Evolutionary conservation across 2,113 vertebrate genomes (phyloP), one percentile per base, ranked within the genome.

Genomic region (Python bivittatus): DNA sequence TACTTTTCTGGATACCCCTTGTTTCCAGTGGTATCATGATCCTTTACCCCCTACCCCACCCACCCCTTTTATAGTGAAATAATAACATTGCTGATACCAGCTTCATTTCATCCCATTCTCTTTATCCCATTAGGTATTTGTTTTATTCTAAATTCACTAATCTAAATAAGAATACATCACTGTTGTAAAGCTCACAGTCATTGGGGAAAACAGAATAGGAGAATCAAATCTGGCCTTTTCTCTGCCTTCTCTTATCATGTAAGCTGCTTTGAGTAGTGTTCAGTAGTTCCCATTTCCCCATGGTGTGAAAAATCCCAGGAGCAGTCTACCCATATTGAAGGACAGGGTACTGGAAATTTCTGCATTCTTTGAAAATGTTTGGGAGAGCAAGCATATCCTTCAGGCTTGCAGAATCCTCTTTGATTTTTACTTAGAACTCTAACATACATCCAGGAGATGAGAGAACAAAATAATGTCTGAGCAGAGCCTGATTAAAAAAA

Each of bases 31-130:
- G 11, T 91, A 33, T 72, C 91, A 2, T 4, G 12, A 48, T 0
- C 84, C 91, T 94, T 92, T 87, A 90, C 88, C 89, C 38, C 86
- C n/a, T 68, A 27, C n/a, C 89, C 87, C 22, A 79, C 56, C 29
- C 91, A 25, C 23, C 89, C n/a, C 87, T 93, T 48, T 48, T n/a
- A 11, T 57, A 33, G 29, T 15, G 33, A 57, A 95, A 89, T 48
- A 93, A 9, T 42, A 87, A 85, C 23, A 92, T 93, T 90, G 64
- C 53, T 13, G n/a, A 86, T 58, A 0, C 0, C 33, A 52, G 38
- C 38, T 88, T 64, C 88, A 57, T 22, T 91, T 15, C 10, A 42
- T 91, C 57, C 23, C 53, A 88, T 87, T 79, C 57, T 79, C 17
- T 79, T 25, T 3, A 0, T 27, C 33, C n/a, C 58, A 48, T 68